Evolutionary conservation across 2,888 invertebrate species (phyloP).

Genomic region (Acleris sparsana): DNA sequence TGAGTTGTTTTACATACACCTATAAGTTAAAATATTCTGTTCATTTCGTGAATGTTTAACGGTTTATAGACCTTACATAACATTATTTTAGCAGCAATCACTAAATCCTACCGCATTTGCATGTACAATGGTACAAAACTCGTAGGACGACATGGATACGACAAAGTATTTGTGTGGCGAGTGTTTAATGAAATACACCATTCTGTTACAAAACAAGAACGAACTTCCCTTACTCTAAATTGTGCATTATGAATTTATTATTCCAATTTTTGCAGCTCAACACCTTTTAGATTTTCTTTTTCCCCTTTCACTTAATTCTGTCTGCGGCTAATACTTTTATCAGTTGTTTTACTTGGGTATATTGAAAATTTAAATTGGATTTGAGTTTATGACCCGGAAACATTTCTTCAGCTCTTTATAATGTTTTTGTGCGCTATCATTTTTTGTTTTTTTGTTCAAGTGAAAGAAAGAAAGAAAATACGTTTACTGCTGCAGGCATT

Average conservation of each 20-base stretch:
- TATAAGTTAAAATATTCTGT: no score
- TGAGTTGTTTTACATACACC: no score
- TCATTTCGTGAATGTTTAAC: no score
- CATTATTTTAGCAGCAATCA: no score
- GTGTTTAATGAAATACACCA: no score
- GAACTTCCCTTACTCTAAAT: slow-evolving; percentile 11
- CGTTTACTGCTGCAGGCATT: no score
- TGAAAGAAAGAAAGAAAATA: no score
- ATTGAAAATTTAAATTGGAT: slow-evolving; percentile 37
- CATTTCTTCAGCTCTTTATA: slow-evolving; percentile 15
- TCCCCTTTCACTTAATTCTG: slow-evolving; percentile 36
- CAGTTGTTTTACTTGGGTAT: slow-evolving; percentile 37
- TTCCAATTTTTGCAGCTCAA: slow-evolving; percentile 35
- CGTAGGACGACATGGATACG: no score
- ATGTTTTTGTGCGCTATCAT: neutral
- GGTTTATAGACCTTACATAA: no score
- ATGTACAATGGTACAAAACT: no score
- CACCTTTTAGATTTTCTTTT: slow-evolving; percentile 34
- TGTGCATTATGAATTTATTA: slow-evolving; percentile 36
- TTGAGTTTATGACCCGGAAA: slow-evolving; percentile 34
- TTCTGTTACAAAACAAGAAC: slow-evolving; percentile 7
- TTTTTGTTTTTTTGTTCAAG: neutral
- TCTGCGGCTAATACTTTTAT: slow-evolving; percentile 38
- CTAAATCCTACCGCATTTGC: no score
- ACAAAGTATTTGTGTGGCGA: no score